Percentiles rank a stretch among this genome's conserved stretches.
Conservation (phyloP, 2,113 vertebrate species). For the Anolis sagrei region DNA sequence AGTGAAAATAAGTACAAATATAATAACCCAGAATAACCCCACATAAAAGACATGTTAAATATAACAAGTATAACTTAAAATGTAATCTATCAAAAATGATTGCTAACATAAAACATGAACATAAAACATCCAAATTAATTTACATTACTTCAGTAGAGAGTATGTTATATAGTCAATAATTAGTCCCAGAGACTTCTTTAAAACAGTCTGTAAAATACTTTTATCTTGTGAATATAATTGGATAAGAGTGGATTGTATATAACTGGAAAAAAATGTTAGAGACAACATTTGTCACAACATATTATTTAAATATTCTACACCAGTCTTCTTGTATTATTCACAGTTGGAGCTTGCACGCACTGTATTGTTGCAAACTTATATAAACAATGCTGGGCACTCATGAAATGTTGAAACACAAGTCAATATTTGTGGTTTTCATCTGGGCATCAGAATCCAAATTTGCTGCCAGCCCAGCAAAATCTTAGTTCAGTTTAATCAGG, state of each 20-base stretch:
- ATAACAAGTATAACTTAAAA: too few relatives aligned
- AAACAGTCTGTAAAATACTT: not conserved
- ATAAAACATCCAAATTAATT: too few relatives aligned
- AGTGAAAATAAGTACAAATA: too few relatives aligned
- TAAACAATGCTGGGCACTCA: constrained; percentile 8
- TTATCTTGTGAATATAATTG: not conserved
- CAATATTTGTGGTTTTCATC: constrained; percentile 61
- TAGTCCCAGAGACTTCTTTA: too few relatives aligned
- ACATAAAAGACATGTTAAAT: too few relatives aligned
- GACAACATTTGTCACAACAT: not conserved
- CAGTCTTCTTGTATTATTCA: constrained; percentile 39
- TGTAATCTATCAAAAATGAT: too few relatives aligned
- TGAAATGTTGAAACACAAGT: constrained; percentile 61
- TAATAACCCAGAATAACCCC: too few relatives aligned
- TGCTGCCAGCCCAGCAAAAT: constrained; percentile 45
- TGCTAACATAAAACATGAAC: too few relatives aligned
- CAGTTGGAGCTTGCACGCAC: constrained; percentile 12
- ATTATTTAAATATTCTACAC: constrained; percentile 22
- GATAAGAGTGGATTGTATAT: not conserved
- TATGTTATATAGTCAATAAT: not conserved
- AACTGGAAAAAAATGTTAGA: not conserved
- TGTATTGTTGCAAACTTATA: constrained; percentile 21
- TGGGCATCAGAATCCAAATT: constrained; percentile 37
- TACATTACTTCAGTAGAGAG: not conserved
- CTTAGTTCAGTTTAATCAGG: constrained; percentile 27